Conservation (phyloP, 2,113 vertebrate genomes). For the Platichthys stellatus region DNA sequence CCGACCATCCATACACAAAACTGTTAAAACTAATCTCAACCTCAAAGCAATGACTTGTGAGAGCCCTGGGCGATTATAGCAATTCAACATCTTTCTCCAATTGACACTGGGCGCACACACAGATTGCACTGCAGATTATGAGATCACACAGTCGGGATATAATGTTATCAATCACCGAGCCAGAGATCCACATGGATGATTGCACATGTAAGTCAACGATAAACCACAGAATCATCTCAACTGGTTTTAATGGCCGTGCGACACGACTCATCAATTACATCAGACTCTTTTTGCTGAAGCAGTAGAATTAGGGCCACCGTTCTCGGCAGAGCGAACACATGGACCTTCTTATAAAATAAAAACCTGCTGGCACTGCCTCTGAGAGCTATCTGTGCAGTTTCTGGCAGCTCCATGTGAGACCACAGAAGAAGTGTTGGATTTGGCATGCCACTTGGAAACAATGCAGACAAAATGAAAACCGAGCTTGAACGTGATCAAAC, state of each 20-base stretch:
- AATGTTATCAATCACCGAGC: constrained; percentile 23
- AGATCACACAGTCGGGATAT: constrained; percentile 46
- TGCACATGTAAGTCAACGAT: constrained; percentile 18
- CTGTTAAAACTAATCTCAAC: constrained; percentile 17
- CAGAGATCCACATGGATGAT: constrained; percentile 33
- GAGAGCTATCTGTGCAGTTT: constrained; percentile 50
- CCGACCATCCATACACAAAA: not conserved
- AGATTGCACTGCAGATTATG: constrained; percentile 47
- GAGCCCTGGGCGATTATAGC: constrained; percentile 21
- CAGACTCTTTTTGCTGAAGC: not conserved
- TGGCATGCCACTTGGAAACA: constrained; percentile 78
- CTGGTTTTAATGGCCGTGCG: constrained; percentile 22
- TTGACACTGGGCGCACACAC: constrained; percentile 25
- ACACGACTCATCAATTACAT: constrained; percentile 17
- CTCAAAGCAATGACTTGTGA: constrained; percentile 36
- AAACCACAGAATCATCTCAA: constrained; percentile 25
- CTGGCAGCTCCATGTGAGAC: constrained; percentile 53
- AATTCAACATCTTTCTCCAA: constrained; percentile 55
- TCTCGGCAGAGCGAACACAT: constrained; percentile 15
- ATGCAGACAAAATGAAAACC: constrained; percentile 62
- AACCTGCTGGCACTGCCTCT: constrained; percentile 58
- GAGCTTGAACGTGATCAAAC: constrained; percentile 64
- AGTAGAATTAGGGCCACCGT: constrained; percentile 5
- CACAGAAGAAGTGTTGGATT: constrained; percentile 72
- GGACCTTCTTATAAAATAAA: not conserved